phyloP scores from a whole-genome alignment of 2,797 vertebrate species.

The Chlorospingus semifuscus region DNA sequence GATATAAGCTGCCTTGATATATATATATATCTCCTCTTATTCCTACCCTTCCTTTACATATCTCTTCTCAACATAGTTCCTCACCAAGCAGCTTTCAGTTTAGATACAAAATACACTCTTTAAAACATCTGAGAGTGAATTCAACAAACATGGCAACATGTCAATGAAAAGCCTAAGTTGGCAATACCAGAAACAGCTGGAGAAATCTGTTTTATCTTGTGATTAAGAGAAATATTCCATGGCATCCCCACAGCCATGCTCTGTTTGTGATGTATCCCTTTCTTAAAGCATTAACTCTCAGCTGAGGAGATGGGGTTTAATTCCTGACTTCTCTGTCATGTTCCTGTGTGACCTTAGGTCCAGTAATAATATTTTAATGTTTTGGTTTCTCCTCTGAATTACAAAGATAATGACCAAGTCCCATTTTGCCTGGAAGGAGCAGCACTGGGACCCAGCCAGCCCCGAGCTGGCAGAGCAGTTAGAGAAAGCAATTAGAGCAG shows the following conservation, averaged over 20 bases:
- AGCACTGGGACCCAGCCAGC: background rate
- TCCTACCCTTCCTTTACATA: background rate
- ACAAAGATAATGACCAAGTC: background rate
- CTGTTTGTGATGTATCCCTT: background rate
- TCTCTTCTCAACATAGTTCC: background rate
- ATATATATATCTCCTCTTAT: background rate
- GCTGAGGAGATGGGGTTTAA: background rate
- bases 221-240: background rate
- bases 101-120: background rate
- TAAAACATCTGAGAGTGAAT: background rate
- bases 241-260: background rate
- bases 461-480: background rate
- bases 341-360: background rate
- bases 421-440: background rate
- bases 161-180: background rate
- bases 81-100: background rate
- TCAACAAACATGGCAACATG: background rate
- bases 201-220: background rate
- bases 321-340: background rate
- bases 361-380: background rate
- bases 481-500: background rate
- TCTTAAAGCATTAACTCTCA: background rate
- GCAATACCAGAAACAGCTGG: background rate
- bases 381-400: background rate
- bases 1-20: background rate